Evolutionary conservation across 2,888 invertebrate genomes (phyloP), one percentile per base, ranked within the genome.

Genomic region (Cephus nigrinus): DNA sequence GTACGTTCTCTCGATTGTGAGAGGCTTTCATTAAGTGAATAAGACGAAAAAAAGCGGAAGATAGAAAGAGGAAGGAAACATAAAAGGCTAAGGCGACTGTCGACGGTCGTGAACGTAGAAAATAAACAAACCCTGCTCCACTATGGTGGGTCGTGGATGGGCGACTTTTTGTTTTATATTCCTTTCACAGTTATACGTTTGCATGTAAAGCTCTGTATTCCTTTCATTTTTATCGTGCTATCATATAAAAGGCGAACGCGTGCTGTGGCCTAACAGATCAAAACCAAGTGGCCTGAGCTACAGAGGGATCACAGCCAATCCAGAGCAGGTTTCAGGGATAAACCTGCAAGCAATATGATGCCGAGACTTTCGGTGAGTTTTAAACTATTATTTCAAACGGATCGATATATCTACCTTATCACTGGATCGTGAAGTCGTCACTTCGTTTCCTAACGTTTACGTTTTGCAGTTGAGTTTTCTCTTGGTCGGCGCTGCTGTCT

Each of bases 211-310:
- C 69, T 69, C 32, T 68, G 71, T 69, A 71, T 84, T 83, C 84
- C 86, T 86, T 86, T 87, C 86, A 86, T 87, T 84, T 83, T 84
- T 84, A 86, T 83, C 81, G 82, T 73, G 77, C 80, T 84, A 73
- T 86, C 74, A 83, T 87, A 88, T 88, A 88, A 86, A 88, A 86
- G 88, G 84, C 75, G 84, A 81, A 77, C 79, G 76, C 82, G 78
- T 80, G 73, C 81, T 78, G 77, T 75, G 76, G 71, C 73, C 76
- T 84, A 82, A 82, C 86, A 86, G 86, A 88, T 85, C 85, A 83
- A 84, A 86, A 82, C 81, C 78, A 81, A 80, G 80, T 82, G 79
- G 80, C 81, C 81, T 79, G 79, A 79, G 83, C 81, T 79, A 73
- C 74, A 68, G 74, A 68, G 76, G 71, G 30, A 31, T 71, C 75